Base-by-base conservation (phyloP, 2,888 invertebrate genomes). In the Stenoptilia bipunctidactyla region DNA sequence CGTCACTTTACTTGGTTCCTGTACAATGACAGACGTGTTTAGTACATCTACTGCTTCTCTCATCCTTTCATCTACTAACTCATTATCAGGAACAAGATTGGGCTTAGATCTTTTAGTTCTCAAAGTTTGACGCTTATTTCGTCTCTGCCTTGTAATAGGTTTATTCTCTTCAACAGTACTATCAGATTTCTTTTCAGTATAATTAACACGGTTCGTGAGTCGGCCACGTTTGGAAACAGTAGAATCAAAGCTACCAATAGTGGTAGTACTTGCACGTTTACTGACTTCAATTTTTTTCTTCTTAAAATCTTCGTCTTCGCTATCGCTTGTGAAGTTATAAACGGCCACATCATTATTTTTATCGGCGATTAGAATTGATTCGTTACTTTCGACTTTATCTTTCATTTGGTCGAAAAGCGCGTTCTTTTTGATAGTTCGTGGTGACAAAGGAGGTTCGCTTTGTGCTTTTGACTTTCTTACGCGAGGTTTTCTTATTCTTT, bases 291-390 rank as follows among this genome's bases (percentile, higher is more conserved):
- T 47, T 45, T 56, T 65, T 43, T 65, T 65, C 20, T 50, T 55
- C 40, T 60, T 59, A 41, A 75, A 74, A 47, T 70, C 64, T 25
- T 65, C 61, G 42, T 75, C 74, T 15, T 77, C 79, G 43, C 74
- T 79, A n/a, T 72, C 79, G 39, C 68, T 69, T 0, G 68, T 60
- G 35, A 60, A 75, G 42, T 80, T 75, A 43, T 66, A 80, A 1
- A 68, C 46, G 0, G 51, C 53, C 0, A 53, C 12, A 15, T 54
- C 47, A 1, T 40, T 37, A 27, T 51, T 55, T 43, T 55, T 66
- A 33, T 66, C 56, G 0, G 45, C 64, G 1, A 67, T 8, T 13
- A 41, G 58, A 1, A 69, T 51, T 20, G 55, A 51, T 45, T 65
- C 62, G 5, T 53, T 50, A 37, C 51, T 55, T 8, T 70, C 61